These are phyloP conservation scores for Macrotis lagotis DNA, from an alignment of 2,113 vertebrate species.

Conservation along the genomic window DNA sequence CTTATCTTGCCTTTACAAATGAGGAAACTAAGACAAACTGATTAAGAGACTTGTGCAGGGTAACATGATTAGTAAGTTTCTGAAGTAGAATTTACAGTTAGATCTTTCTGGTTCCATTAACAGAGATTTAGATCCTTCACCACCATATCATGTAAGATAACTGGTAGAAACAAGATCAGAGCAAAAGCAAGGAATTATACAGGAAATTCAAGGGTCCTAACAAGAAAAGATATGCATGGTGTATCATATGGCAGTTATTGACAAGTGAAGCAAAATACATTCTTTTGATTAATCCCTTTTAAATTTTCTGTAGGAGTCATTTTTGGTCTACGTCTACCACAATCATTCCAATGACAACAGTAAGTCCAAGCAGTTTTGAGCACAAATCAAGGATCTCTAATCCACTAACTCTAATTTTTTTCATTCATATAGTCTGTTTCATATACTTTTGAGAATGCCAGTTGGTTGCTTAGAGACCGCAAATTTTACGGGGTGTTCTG, in stretches of 20 bases:
- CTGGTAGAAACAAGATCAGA: background rate
- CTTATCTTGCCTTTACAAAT: background rate
- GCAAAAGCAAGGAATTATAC: background rate
- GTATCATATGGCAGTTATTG: too few species aligned
- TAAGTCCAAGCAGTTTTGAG: background rate
- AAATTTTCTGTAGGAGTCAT: background rate
- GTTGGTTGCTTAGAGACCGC: background rate
- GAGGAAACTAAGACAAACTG: background rate
- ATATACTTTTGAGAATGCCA: background rate
- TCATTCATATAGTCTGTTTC: background rate
- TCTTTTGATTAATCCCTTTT: background rate
- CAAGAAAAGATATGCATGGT: background rate
- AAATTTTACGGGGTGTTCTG: background rate
- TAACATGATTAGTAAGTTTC: background rate
- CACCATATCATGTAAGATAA: background rate
- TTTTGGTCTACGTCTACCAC: background rate
- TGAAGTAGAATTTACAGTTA: background rate
- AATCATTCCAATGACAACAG: background rate
- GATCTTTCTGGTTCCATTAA: background rate
- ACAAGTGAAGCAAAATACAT: background rate
- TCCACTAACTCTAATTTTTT: background rate
- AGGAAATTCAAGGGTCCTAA: background rate
- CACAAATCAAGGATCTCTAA: background rate
- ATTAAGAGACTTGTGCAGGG: background rate
- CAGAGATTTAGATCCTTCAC: background rate